Conservation (phyloP, 2,113 vertebrate genomes). For the Catharus minimus region DNA sequence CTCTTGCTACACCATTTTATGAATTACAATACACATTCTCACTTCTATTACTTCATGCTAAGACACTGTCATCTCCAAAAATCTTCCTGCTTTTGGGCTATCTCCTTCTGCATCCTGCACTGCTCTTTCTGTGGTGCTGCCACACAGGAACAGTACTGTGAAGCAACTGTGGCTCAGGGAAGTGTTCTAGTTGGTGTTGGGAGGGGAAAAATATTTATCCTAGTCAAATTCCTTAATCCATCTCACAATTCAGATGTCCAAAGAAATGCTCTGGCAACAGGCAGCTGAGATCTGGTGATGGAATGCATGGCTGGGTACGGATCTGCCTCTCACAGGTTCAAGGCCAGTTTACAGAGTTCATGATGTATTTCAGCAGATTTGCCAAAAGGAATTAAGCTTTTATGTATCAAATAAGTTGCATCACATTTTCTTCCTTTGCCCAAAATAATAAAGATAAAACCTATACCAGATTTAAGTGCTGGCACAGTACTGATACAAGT, state of each 20-base stretch:
- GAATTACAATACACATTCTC: background rate
- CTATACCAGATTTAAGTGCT: background rate
- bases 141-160: fast-evolving
- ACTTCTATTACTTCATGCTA: background rate
- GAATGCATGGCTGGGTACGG: background rate
- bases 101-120: background rate
- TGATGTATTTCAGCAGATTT: background rate
- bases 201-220: background rate
- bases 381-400: background rate
- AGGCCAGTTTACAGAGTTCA: background rate
- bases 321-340: background rate
- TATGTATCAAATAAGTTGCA: background rate
- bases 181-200: background rate
- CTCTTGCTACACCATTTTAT: background rate
- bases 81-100: background rate
- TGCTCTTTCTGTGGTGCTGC: background rate
- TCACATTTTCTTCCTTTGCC: background rate
- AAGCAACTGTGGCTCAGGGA: background rate
- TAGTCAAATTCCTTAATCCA: background rate
- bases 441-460: background rate
- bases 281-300: background rate
- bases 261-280: background rate
- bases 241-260: background rate
- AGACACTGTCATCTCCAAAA: background rate
- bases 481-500: background rate